Conservation (phyloP, 2,113 vertebrate genomes). For the Sceloporus undulatus region DNA sequence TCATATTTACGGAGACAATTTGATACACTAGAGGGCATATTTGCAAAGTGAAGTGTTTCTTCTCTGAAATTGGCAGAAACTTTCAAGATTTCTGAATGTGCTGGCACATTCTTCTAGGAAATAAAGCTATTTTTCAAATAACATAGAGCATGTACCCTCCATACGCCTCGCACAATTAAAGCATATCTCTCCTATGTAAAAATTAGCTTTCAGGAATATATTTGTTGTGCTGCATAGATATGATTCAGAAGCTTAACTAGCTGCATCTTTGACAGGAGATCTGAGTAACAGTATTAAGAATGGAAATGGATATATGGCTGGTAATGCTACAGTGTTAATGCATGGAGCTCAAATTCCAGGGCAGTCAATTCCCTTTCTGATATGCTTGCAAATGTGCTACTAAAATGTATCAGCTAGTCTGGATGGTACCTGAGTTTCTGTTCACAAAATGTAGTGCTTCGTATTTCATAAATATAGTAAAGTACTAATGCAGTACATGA, state of each 20-base stretch:
- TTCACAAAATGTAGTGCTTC: conserved; percentile 55
- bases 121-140: conserved; percentile 53
- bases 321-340: conserved; percentile 53
- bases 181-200: conserved; percentile 53
- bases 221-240: conserved; percentile 50
- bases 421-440: conserved; percentile 67
- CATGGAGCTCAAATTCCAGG: conserved; percentile 30
- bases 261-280: conserved; percentile 56
- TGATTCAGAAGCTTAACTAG: conserved; percentile 57
- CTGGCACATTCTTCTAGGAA: conserved; percentile 50
- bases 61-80: conserved; percentile 35
- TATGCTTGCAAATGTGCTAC: conserved; percentile 61
- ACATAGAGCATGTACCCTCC: conserved; percentile 34
- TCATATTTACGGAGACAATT: conserved; percentile 58
- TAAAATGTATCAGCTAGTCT: conserved; percentile 59
- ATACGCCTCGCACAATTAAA: conserved; percentile 51
- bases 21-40: conserved; percentile 57
- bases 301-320: conserved; percentile 55
- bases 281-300: conserved; percentile 46
- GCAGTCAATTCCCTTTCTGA: conserved; percentile 62
- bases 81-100: conserved; percentile 38
- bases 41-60: conserved; percentile 25
- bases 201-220: conserved; percentile 36
- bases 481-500: conserved; percentile 50
- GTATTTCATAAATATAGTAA: conserved; percentile 62